Conservation (phyloP, 1,140 invertebrate species). For the Laupala kohalensis region DNA sequence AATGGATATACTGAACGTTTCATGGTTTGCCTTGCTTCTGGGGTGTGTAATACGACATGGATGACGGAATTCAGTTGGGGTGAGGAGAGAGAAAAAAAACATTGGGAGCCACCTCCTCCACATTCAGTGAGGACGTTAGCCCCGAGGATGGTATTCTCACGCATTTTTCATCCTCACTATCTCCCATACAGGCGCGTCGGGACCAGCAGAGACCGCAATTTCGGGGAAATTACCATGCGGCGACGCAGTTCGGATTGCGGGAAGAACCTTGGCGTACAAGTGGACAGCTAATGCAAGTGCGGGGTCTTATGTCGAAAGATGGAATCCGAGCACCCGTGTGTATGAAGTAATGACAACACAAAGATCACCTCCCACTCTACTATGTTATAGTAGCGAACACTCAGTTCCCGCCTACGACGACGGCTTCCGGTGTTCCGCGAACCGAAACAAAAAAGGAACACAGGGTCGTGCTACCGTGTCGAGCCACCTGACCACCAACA, state of each 20-base stretch:
- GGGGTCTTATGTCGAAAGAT: not conserved
- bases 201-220: not conserved
- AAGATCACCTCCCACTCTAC: no score
- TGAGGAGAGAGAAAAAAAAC: not conserved
- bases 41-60: no score
- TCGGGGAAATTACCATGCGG: not conserved
- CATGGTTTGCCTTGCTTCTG: no score
- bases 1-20: no score
- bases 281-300: not conserved
- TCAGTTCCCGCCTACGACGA: not conserved
- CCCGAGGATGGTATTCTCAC: not conserved
- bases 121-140: not conserved
- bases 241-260: not conserved
- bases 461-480: not conserved
- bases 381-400: no score
- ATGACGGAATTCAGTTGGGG: no score
- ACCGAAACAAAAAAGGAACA: not conserved
- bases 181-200: not conserved
- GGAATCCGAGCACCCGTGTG: not conserved
- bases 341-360: not conserved
- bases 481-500: no score
- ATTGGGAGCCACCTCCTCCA: no score
- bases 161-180: not conserved
- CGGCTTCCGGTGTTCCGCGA: not conserved
- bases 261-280: not conserved